Conservation (phyloP, 2,797 vertebrate genomes). For the Delichon dasypus region DNA sequence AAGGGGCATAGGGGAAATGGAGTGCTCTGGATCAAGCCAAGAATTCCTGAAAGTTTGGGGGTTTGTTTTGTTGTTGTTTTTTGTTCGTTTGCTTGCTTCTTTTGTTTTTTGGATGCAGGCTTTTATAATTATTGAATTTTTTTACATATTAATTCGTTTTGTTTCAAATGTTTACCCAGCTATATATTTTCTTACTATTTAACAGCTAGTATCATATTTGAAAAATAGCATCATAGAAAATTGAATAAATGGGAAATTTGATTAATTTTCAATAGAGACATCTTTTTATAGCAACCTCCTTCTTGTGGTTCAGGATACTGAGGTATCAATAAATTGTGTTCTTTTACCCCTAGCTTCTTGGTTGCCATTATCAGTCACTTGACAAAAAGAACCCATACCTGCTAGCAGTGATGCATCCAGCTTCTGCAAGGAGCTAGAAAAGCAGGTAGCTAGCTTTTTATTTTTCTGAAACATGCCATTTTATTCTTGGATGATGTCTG, state of each 20-base stretch:
- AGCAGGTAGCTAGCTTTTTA: background rate
- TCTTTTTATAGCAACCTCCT: background rate
- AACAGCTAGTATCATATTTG: background rate
- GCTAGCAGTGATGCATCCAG: background rate
- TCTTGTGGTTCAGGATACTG: background rate
- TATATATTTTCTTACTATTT: background rate
- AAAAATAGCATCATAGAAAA: background rate
- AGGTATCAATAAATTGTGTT: background rate
- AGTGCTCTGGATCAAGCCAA: background rate
- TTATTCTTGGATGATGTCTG: background rate
- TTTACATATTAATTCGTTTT: background rate
- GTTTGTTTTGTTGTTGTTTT: background rate
- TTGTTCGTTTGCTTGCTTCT: background rate
- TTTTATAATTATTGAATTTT: background rate
- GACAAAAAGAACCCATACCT: background rate
- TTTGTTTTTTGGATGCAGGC: background rate
- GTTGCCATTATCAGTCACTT: background rate
- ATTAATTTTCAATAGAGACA: background rate
- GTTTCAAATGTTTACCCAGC: background rate
- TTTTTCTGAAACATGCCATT: background rate
- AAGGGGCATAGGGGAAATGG: background rate
- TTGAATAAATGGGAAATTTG: background rate
- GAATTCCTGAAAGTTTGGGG: background rate
- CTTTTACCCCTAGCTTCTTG: background rate
- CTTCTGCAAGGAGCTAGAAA: background rate